These are phyloP conservation scores for Drosophila subsilvestris DNA, from an alignment of 2,888 invertebrate species.

Conservation along the genomic window DNA sequence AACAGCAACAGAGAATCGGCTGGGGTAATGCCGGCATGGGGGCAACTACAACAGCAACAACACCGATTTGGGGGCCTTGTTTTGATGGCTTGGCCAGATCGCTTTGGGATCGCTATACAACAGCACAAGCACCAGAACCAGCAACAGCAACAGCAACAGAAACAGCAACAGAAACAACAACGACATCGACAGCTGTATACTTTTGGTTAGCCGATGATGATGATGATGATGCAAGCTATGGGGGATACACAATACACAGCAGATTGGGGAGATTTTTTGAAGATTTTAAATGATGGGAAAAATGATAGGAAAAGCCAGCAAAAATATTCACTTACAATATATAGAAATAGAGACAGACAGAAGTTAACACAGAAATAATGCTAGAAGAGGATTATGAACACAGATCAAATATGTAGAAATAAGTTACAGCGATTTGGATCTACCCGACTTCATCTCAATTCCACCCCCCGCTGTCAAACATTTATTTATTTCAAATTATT, in stretches of 20 bases:
- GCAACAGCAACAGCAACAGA: conserved; percentile 9
- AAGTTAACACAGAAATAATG: neutral
- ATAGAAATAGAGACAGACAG: neutral
- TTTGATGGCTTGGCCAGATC: conserved; percentile 73
- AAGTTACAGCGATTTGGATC: neutral
- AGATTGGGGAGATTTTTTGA: conserved; percentile 9
- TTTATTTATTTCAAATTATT: conserved; percentile 27
- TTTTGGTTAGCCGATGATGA: conserved; percentile 30
- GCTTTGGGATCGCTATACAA: conserved; percentile 46
- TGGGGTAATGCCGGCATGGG: conserved; percentile 72
- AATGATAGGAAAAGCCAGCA: neutral
- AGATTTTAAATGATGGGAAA: neutral
- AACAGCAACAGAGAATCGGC: conserved; percentile 29
- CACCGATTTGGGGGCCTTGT: conserved; percentile 75
- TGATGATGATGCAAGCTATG: conserved; percentile 37
- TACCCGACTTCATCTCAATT: neutral
- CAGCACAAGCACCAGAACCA: conserved; percentile 59
- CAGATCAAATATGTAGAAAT: neutral
- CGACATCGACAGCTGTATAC: conserved; percentile 38
- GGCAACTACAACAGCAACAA: conserved; percentile 45
- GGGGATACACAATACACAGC: conserved; percentile 31
- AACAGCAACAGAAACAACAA: conserved; percentile 17
- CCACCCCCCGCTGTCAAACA: neutral
- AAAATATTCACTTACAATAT: neutral
- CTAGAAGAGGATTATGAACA: neutral